phyloP scores from a whole-genome alignment of 1,140 invertebrate genomes.

The Orchestia grillus region DNA sequence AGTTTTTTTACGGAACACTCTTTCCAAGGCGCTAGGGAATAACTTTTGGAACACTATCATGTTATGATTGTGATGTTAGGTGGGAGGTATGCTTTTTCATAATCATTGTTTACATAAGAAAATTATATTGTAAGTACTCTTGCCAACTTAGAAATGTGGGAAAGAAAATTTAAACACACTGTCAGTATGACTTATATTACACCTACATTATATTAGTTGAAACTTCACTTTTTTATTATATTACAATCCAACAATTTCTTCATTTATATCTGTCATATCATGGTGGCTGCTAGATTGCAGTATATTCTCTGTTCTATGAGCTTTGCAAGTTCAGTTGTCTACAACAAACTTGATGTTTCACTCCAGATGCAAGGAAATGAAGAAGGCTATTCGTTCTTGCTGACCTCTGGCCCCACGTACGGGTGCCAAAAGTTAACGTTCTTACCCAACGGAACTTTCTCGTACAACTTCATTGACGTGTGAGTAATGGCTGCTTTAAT shows the following conservation, averaged over 20 bases:
- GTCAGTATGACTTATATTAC: not conserved
- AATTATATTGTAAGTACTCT: not conserved
- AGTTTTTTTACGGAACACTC: not conserved
- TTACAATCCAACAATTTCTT: not conserved
- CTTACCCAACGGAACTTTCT: not conserved
- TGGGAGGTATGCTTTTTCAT: not conserved
- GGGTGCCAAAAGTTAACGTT: not conserved
- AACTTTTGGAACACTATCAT: not conserved
- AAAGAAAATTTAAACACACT: not conserved
- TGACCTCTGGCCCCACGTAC: not conserved
- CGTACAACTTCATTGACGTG: not conserved
- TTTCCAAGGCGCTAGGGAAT: not conserved
- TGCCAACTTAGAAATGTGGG: not conserved
- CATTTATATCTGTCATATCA: not conserved
- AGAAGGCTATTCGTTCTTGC: constrained; percentile 4
- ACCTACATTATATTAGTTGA: not conserved
- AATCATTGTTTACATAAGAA: not conserved
- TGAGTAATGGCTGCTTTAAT: not conserved
- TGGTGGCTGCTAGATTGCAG: not conserved
- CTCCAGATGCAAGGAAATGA: not conserved
- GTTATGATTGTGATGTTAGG: not conserved
- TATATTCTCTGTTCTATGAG: not conserved
- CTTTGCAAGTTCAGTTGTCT: not conserved
- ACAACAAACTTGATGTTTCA: not conserved
- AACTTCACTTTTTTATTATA: not conserved